A percentile compares a stretch with the other conserved stretches of the same genome.
Conservation (phyloP, 1,140 invertebrate genomes). For the Solen grandis region DNA sequence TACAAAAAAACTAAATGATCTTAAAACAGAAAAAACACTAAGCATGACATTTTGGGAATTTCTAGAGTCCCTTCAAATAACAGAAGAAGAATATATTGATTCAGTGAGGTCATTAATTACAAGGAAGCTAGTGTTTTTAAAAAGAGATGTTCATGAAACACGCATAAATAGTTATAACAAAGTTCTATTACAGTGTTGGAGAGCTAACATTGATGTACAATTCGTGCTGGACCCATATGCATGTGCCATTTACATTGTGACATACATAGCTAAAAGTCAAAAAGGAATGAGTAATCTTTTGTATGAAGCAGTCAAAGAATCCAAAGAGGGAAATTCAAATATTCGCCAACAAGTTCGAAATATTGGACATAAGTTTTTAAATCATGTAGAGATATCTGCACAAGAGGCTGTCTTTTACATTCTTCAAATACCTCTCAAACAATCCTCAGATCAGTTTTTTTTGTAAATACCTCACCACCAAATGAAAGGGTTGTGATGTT, state of each 20-base stretch:
- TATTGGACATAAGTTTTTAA: background rate
- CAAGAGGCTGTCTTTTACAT: background rate
- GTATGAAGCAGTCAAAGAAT: background rate
- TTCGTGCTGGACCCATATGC: slow-evolving; percentile 50
- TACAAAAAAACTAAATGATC: background rate
- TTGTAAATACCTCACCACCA: no score
- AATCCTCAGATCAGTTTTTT: no score
- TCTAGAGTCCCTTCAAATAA: background rate
- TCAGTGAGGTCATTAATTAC: slow-evolving; percentile 19
- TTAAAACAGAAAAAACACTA: background rate
- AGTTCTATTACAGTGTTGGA: slow-evolving; percentile 41
- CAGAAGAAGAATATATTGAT: slow-evolving; percentile 2
- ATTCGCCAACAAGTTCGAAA: background rate
- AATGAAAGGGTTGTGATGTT: no score
- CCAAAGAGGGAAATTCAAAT: background rate
- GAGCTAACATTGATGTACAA: slow-evolving; percentile 53
- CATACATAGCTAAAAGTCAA: slow-evolving; percentile 11
- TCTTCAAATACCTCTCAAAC: slow-evolving; percentile 51
- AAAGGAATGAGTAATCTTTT: background rate
- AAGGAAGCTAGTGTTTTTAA: slow-evolving; percentile 26
- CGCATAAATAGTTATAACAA: slow-evolving; percentile 19
- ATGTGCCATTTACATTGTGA: slow-evolving; percentile 37
- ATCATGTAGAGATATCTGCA: no score
- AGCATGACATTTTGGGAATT: background rate
- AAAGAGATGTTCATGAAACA: slow-evolving; percentile 18